Conservation (phyloP, 2,888 invertebrate genomes). For the Drosophila helvetica region DNA sequence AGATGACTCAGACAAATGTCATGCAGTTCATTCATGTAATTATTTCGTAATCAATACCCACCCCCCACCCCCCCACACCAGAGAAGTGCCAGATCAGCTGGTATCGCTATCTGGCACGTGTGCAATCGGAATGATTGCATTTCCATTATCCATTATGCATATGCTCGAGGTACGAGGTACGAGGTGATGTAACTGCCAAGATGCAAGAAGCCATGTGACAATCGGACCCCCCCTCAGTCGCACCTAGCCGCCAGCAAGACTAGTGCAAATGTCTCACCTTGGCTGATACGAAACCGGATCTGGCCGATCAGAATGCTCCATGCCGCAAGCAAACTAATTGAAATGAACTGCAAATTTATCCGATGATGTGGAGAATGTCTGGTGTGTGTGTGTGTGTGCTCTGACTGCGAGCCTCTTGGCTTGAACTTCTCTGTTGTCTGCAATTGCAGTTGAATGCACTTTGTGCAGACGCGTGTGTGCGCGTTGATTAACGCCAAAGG, state of each 20-base stretch:
- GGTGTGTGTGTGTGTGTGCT: not conserved
- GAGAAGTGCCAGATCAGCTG: not conserved
- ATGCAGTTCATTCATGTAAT: slow-evolving; percentile 30
- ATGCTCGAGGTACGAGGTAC: too few relatives aligned
- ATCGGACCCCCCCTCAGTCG: not conserved
- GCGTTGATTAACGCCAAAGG: slow-evolving; percentile 15
- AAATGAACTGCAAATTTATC: slow-evolving; percentile 29
- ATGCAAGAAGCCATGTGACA: slow-evolving; percentile 1
- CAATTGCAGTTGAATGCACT: slow-evolving; percentile 42
- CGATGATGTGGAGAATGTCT: slow-evolving; percentile 15
- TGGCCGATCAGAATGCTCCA: slow-evolving; percentile 18
- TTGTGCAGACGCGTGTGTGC: slow-evolving; percentile 26
- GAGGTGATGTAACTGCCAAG: slow-evolving; percentile 28
- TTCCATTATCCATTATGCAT: slow-evolving; percentile 12
- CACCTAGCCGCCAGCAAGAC: slow-evolving; percentile 2
- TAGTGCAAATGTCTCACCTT: slow-evolving; percentile 27
- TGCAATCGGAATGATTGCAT: slow-evolving; percentile 20
- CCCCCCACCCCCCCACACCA: not conserved
- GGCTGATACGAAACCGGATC: slow-evolving; percentile 56
- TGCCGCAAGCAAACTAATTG: slow-evolving; percentile 25
- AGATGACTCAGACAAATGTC: slow-evolving; percentile 23
- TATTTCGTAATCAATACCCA: slow-evolving; percentile 15
- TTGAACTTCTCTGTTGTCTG: slow-evolving; percentile 3
- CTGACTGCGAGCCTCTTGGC: too few relatives aligned
- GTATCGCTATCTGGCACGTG: slow-evolving; percentile 31